Conservation (phyloP, 2,113 vertebrate species). For the Asarcornis scutulata region DNA sequence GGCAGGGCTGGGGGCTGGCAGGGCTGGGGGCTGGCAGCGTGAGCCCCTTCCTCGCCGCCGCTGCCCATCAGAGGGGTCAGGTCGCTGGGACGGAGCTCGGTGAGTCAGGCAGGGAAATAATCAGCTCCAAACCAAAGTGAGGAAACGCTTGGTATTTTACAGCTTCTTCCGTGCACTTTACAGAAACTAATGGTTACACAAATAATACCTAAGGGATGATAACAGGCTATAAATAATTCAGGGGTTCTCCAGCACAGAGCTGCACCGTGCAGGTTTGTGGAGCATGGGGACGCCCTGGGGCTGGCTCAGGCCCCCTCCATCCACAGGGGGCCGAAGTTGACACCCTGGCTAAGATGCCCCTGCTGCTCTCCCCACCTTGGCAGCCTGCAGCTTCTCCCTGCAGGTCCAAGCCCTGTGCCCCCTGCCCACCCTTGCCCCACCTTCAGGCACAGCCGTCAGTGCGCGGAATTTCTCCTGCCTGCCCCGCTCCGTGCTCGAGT, state of each 20-base stretch:
- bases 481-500: not conserved
- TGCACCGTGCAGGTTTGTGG: not conserved
- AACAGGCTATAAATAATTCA: conserved; percentile 52
- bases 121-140: conserved; percentile 16
- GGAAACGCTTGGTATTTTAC: conserved; percentile 40
- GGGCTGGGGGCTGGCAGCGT: accelerated
- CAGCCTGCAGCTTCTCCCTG: not conserved
- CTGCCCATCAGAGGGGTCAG: not conserved
- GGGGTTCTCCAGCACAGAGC: not conserved
- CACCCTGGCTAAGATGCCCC: not conserved
- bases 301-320: not conserved
- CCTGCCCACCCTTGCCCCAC: not conserved
- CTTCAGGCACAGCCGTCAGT: accelerated
- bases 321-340: not conserved
- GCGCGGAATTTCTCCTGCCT: accelerated
- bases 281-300: accelerated
- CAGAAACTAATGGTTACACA: conserved; percentile 56
- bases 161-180: conserved; percentile 45
- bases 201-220: conserved; percentile 56
- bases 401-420: accelerated
- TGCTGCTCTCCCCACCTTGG: not conserved
- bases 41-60: accelerated
- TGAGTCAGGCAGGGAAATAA: conserved; percentile 36
- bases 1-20: not conserved
- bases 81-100: not conserved